phyloP scores from a whole-genome alignment of 2,113 vertebrate species.

The Sorex araneus region DNA sequence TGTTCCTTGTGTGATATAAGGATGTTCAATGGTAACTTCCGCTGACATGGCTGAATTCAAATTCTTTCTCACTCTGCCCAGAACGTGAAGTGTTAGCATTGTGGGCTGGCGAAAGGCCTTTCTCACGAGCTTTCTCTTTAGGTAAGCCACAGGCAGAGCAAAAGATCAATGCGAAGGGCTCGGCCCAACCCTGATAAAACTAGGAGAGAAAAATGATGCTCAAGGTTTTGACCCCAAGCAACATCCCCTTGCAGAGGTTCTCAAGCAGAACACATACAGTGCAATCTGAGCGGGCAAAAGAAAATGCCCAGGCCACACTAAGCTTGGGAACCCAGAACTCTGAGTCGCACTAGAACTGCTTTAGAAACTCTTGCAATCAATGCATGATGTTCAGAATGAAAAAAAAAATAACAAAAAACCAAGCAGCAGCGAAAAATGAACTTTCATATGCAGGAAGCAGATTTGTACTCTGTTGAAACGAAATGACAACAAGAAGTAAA shows the following conservation, averaged over 20 bases:
- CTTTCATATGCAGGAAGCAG: conserved; percentile 72
- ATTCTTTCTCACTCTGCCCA: not conserved
- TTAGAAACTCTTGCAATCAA: conserved; percentile 30
- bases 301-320: not conserved
- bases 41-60: not conserved
- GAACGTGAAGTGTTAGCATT: not conserved
- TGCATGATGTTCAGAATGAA: conserved; percentile 25
- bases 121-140: not conserved
- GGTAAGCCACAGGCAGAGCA: not conserved
- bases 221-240: not conserved
- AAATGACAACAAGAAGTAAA: conserved; percentile 88
- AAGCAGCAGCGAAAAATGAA: conserved; percentile 80
- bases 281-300: not conserved
- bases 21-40: not conserved
- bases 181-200: not conserved
- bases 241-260: not conserved
- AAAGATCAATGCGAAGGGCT: not conserved
- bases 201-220: not conserved
- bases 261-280: not conserved
- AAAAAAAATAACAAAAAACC: not conserved
- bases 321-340: not conserved
- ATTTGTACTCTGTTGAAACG: conserved; percentile 85
- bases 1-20: conserved; percentile 2
- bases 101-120: not conserved
- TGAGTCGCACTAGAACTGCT: conserved; percentile 5